Evolutionary conservation across 2,888 invertebrate genomes (phyloP), one percentile per base, ranked within the genome.

Genomic region (Luperina testacea): DNA sequence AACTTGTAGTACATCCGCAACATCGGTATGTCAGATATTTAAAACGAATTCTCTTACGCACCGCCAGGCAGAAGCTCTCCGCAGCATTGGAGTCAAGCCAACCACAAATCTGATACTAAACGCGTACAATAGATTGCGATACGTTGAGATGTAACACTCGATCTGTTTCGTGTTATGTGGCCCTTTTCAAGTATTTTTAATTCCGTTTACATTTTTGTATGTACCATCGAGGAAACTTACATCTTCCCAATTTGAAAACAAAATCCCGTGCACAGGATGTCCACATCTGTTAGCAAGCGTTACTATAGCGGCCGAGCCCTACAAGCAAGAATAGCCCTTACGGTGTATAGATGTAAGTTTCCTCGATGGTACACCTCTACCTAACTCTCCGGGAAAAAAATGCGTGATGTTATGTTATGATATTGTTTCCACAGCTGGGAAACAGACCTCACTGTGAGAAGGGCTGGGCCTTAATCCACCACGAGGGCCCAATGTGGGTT

Each of bases 11-110:
- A 53, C 53, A 71, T 0, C 24, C 27, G 15, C 51, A 38, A 0
- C 1, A n/a, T 4, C 80, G 11, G 63, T 86, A 51, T 85, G 78
- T 86, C 51, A 81, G 68, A 68, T 75, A 63, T 77, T 74, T 72
- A 80, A 82, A 86, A 78, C 69, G 78, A 82, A 78, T 81, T 75
- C 80, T 84, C 83, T 86, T 79, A 81, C 85, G 85, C 80, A 64
- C 69, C 73, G 74, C 75, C 75, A 76, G 82, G 63, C 78, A 71
- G 73, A 83, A 77, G 27, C 79, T 78, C 70, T 77, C 78, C 74
- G 72, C 85, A 88, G 69, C 61, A 86, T 88, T 91, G 90, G 90
- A 91, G 81, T 74, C 78, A 71, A 67, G 87, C 87, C 89, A 90
- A 88, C 87, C 86, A 75, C 87, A 80, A 86, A 86, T 87, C 82